A percentile compares a stretch with the other conserved stretches of the same genome.
phyloP scores from a whole-genome alignment of 2,113 vertebrate genomes.

The Climacteris rufus region DNA sequence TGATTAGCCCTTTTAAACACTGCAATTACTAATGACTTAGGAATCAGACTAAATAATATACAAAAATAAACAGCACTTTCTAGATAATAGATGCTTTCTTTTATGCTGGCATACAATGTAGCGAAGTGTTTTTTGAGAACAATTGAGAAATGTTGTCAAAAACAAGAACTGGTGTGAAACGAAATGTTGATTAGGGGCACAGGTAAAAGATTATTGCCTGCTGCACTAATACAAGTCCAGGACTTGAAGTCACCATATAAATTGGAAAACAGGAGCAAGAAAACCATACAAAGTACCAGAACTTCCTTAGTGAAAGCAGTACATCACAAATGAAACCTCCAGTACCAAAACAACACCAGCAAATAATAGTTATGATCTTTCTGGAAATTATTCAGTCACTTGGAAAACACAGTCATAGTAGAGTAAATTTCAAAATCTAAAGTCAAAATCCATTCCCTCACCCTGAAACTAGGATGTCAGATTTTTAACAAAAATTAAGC shows the following conservation, averaged over 20 bases:
- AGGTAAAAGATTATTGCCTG: not conserved
- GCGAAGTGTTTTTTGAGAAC: not conserved
- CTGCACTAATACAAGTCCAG: not conserved
- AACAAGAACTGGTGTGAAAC: not conserved
- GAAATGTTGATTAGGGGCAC: not conserved
- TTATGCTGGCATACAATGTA: not conserved
- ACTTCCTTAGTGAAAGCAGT: not conserved
- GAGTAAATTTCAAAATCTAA: not conserved
- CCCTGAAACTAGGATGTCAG: not conserved
- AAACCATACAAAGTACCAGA: not conserved
- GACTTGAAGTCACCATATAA: not conserved
- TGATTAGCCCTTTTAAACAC: not conserved
- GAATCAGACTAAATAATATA: not conserved
- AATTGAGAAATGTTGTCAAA: no score
- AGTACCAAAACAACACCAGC: not conserved
- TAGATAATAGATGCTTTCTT: not conserved
- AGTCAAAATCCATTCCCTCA: not conserved
- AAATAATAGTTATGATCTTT: not conserved
- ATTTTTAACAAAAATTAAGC: not conserved
- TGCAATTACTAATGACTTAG: not conserved
- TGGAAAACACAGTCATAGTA: not conserved
- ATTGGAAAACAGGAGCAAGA: not conserved
- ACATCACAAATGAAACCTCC: not conserved
- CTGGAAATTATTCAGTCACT: not conserved
- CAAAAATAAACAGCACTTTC: not conserved